phyloP scores from a whole-genome alignment of 2,888 invertebrate species.

The Watsonalla binaria region DNA sequence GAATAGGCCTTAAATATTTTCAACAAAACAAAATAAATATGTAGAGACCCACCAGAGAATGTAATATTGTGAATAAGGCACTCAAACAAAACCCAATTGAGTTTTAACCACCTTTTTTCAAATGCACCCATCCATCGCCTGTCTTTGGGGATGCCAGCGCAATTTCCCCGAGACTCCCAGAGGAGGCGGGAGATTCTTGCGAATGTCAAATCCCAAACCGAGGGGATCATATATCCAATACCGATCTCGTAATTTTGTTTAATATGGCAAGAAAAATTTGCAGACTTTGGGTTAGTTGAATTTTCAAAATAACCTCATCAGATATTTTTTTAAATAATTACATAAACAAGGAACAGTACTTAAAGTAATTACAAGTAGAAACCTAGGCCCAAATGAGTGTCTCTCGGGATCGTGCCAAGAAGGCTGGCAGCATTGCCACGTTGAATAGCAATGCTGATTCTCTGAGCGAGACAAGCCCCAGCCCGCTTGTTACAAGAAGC shows the following conservation, averaged over 20 bases:
- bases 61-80: not conserved
- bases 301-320: no score
- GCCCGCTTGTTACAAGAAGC: no score
- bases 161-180: constrained; percentile 17
- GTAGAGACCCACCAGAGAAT: not conserved
- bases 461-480: no score
- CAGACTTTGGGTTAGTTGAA: no score
- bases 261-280: not conserved
- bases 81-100: not conserved
- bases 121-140: constrained; percentile 20
- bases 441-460: no score
- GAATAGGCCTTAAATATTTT: not conserved
- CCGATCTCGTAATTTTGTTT: not conserved
- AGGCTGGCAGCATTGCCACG: no score
- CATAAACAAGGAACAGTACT: no score
- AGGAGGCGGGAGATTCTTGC: constrained; percentile 29
- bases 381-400: no score
- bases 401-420: no score
- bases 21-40: not conserved
- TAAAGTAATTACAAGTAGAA: no score
- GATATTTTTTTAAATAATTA: no score
- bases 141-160: constrained; percentile 12
- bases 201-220: constrained; percentile 23
- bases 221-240: constrained; percentile 10
- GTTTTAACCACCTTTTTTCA: constrained; percentile 10